Base-by-base conservation (phyloP, 1,140 invertebrate species). In the Pseudachorutes palmiensis region DNA sequence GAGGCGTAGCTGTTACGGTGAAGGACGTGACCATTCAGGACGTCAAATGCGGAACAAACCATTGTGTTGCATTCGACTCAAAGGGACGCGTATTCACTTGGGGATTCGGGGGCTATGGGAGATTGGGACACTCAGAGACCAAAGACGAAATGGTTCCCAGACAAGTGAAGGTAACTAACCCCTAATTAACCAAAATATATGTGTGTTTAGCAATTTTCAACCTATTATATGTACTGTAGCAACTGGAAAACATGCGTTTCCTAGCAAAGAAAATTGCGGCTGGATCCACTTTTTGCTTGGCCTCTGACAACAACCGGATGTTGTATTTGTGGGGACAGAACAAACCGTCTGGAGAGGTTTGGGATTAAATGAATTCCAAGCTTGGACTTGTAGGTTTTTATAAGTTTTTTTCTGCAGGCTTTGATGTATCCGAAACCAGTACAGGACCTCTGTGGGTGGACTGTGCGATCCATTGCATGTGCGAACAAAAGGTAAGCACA, bases 361-460 rank as follows among this genome's bases (percentile, higher is more conserved):
- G n/a, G n/a, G n/a, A n/a, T n/a, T n/a, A n/a, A n/a, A 61, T 55
- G 12, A 61, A 29, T 61, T 61, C 29, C 32, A 12, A 30, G 19
- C 12, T 61, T 14, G 14, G 28, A 14, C 24, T n/a, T n/a, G n/a
- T n/a, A n/a, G n/a, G n/a, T n/a, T n/a, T n/a, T n/a, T n/a, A n/a
- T n/a, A n/a, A n/a, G n/a, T n/a, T n/a, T n/a, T n/a, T n/a, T n/a
- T n/a, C n/a, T n/a, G n/a, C n/a, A 30, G 32, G 93, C 92, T 0
- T 93, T 92, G 72, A 96, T 97, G 93, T 97, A 97, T 77, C 93
- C 93, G 0, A 96, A 97, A 78, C 90, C 92, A 2, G 87, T 97
- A 1, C 90, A 91, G 74, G 93, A 97, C 80, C 79, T 97, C 1
- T 85, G 86, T 71, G 92, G 93, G 0, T 96, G 93, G 93, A 88